Percentiles rank a stretch among this genome's conserved stretches.
Conservation (phyloP, 2,797 vertebrate species). For the Gephyroberyx darwinii region DNA sequence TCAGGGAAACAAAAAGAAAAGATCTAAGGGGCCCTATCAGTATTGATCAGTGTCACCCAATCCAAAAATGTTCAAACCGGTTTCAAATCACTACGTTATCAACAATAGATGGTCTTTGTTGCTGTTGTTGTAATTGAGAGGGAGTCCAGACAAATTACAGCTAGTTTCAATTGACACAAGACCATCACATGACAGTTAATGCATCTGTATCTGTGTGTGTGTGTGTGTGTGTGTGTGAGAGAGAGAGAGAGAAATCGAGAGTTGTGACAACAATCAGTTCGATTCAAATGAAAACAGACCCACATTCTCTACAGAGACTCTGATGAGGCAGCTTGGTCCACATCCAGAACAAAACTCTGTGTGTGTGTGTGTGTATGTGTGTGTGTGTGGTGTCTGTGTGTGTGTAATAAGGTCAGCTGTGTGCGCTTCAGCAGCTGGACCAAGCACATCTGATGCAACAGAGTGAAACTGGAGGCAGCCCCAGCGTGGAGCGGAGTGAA, state of each 20-base stretch:
- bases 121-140: constrained; percentile 37
- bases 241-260: constrained; percentile 53
- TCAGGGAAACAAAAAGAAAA: constrained; percentile 8
- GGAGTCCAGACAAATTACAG: constrained; percentile 55
- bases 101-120: constrained; percentile 8
- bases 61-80: background rate
- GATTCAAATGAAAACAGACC: constrained; percentile 72
- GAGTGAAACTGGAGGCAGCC: constrained; percentile 71
- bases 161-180: constrained; percentile 40
- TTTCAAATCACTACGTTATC: constrained; percentile 10
- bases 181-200: constrained; percentile 63
- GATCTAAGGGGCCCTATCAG: constrained; percentile 8
- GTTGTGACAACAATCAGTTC: constrained; percentile 44
- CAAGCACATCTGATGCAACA: constrained; percentile 81
- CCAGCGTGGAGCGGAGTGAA: constrained; percentile 38
- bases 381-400: constrained; percentile 12
- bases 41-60: constrained; percentile 32
- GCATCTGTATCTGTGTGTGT: constrained; percentile 50
- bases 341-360: constrained; percentile 30
- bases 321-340: constrained; percentile 23
- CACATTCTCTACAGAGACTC: constrained; percentile 39
- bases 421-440: constrained; percentile 72
- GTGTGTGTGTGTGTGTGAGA: constrained; percentile 21
- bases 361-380: constrained; percentile 1
- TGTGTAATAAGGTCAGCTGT: background rate